Conservation (phyloP, 2,113 vertebrate genomes). For the Oncorhynchus masou region DNA sequence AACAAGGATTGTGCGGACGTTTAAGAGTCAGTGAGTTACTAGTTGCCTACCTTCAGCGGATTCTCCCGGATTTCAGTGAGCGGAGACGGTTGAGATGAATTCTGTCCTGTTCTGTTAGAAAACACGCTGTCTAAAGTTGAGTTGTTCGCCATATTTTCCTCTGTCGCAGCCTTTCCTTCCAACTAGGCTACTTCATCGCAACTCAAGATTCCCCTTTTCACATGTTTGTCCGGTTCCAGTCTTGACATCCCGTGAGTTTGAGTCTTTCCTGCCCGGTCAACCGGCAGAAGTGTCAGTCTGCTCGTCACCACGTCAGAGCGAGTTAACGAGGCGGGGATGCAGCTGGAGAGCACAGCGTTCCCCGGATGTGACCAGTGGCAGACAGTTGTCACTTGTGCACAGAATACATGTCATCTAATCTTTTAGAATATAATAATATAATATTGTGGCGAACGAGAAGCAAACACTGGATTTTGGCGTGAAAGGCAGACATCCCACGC, state of each 20-base stretch:
- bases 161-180: background rate
- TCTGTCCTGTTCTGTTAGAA: background rate
- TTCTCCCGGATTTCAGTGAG: conserved; percentile 51
- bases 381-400: background rate
- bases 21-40: background rate
- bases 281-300: background rate
- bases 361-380: background rate
- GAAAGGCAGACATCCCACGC: too few species aligned
- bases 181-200: background rate
- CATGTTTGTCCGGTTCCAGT: conserved; percentile 4
- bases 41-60: conserved; percentile 36
- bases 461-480: too few species aligned
- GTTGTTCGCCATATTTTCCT: conserved; percentile 53
- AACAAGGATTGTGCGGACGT: too few species aligned
- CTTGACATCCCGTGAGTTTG: background rate
- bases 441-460: too few species aligned
- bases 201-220: background rate
- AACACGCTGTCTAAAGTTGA: conserved; percentile 9
- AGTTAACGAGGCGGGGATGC: background rate
- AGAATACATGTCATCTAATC: too few species aligned
- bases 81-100: conserved; percentile 14
- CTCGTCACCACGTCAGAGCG: background rate
- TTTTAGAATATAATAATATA: too few species aligned
- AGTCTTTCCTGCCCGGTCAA: background rate
- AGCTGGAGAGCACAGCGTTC: background rate